Base-by-base conservation (phyloP, 2,888 invertebrate species). In the Tupiocoris notatus region DNA sequence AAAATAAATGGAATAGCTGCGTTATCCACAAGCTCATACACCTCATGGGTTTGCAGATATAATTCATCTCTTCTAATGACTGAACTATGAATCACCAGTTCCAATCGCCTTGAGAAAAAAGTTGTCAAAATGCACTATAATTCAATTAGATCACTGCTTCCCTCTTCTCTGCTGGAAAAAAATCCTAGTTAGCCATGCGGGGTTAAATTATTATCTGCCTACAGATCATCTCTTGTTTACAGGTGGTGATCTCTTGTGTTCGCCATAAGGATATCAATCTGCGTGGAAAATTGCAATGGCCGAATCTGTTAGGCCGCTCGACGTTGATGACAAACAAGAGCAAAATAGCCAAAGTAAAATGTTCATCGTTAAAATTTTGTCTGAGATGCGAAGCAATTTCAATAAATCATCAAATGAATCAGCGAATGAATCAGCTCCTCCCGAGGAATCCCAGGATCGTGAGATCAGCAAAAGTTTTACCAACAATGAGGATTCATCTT, bases 281-380 rank as follows among this genome's bases (percentile, higher is more conserved):
- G 39, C 39, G n/a, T n/a, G n/a, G n/a, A n/a, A 39, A 39, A 39
- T 39, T 12, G 39, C 39, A 7, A 73, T 73, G 73, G 23, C 62
- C 20, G 73, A 73, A 20, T 63, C 62, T 57, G 39, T 9, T 1
- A 25, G 23, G 21, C 39, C 73, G 9, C 56, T 57, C 0, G 24
- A 63, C 6, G 54, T 17, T n/a, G 62, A 73, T 21, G 61, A 21
- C n/a, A 61, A 24, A 7, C 20, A 39, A 6, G 62, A 18, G 21
- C 61, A 17, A 54, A 12, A 61, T 25, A 62, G 62, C 16, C 73
- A 73, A 21, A 73, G 62, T 22, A 73, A 73, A n/a, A 73, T 73
- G 75, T 75, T 75, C 22, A 65, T 75, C 24, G 65, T 65, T 17
- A 59, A 75, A 58, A 75, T 75, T 17, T 20, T 75, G 24, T 65